Conservation (phyloP, 2,797 vertebrate species). For the Pempheris klunzingeri region DNA sequence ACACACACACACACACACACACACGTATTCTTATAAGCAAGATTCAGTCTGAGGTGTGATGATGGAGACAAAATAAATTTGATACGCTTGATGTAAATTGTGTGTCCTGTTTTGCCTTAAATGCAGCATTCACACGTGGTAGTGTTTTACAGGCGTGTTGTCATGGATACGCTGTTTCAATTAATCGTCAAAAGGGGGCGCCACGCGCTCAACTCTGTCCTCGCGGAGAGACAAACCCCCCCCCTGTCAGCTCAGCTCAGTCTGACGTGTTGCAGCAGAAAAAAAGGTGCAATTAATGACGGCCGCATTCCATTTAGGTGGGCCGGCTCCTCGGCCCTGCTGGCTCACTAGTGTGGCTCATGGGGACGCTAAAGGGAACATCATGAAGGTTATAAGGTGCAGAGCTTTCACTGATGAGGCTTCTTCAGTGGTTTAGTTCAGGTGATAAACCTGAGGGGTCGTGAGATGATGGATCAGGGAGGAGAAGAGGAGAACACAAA, state of each 20-base stretch:
- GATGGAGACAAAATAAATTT: conserved; percentile 70
- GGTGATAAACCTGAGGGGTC: not conserved
- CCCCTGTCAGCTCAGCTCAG: not conserved
- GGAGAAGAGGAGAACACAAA: not conserved
- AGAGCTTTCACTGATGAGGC: not conserved
- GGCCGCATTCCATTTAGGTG: not conserved
- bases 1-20: too few species aligned
- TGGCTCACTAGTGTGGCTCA: not conserved
- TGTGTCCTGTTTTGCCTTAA: not conserved
- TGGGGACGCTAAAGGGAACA: not conserved
- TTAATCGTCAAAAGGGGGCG: conserved; percentile 32
- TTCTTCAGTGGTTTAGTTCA: too few species aligned
- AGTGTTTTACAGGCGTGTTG: too few species aligned
- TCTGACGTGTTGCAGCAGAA: not conserved
- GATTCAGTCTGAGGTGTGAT: conserved; percentile 23
- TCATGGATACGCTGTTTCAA: conserved; percentile 1
- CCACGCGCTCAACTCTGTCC: not conserved
- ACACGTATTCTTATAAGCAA: conserved; percentile 36
- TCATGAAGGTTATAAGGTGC: not conserved
- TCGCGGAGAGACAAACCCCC: not conserved
- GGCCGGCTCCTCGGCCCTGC: not conserved
- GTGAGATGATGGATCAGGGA: not conserved
- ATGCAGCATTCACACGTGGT: not conserved
- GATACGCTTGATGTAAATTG: conserved; percentile 45
- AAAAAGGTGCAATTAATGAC: not conserved